Conservation (phyloP, 2,797 vertebrate species). For the Psittacula derbiana region DNA sequence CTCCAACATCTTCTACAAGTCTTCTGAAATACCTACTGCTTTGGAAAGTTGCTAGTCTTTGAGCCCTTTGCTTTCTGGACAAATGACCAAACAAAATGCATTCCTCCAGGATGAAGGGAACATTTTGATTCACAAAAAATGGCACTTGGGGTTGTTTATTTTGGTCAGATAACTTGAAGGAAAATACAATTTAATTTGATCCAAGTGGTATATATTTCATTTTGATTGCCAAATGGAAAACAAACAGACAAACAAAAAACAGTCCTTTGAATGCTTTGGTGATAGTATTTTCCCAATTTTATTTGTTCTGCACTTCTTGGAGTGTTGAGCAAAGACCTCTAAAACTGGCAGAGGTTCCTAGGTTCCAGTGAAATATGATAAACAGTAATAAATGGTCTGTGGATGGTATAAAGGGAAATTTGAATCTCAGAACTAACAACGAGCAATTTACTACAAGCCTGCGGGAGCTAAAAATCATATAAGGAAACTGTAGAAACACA, state of each 20-base stretch:
- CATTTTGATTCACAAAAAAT: neutral
- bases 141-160: neutral
- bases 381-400: neutral
- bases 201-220: neutral
- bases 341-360: neutral
- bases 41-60: neutral
- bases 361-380: conserved; percentile 7
- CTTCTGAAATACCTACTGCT: neutral
- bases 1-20: neutral
- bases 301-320: neutral
- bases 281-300: neutral
- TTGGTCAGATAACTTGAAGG: neutral
- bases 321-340: neutral
- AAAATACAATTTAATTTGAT: neutral
- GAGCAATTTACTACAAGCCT: conserved; percentile 54
- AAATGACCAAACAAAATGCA: neutral
- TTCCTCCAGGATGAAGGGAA: neutral
- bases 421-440: conserved; percentile 55
- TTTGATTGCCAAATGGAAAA: neutral
- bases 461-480: conserved; percentile 31
- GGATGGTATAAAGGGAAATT: conserved; percentile 36
- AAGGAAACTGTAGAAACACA: neutral
- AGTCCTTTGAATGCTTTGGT: neutral
- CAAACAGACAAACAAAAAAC: neutral
- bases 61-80: neutral